Base-by-base conservation (phyloP, 2,113 vertebrate genomes). In the Eidolon helvum region DNA sequence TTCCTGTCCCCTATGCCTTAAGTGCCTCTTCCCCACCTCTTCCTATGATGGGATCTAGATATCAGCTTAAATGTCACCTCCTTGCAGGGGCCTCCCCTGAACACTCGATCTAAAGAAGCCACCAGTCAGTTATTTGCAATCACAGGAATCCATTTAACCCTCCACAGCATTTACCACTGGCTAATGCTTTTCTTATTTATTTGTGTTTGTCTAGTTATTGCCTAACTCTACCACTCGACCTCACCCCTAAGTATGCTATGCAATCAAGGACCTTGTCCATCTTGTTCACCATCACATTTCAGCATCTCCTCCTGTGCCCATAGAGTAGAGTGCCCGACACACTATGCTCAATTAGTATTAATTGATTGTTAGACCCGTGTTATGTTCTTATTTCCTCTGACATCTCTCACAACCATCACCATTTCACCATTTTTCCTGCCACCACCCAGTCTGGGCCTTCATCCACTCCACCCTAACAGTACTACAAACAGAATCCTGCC, bases 31-130 rank as follows among this genome's bases (percentile, higher is more conserved):
- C 45, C 53, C 45, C 26, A 68, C 61, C 68, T 94, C 79, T 50
- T 38, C 83, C 75, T 30, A n/a, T 0, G 53, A 55, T 59, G 26
- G 28, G 26, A 65, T 79, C 55, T 72, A 93, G 66, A 53, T 35
- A 78, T 63, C 33, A 24, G 72, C 33, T 97, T 75, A 45, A 95
- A 78, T 19, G 38, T 12, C 50, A 82, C 53, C 33, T 95, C 35
- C 38, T 61, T 61, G 45, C 59, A 90, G 59, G 86, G 53, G 45
- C 48, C 69, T 33, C 63, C 53, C 38, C n/a, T 35, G 45, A 72
- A n/a, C 35, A 28, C 22, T 24, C 9, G 15, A 11, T 16, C 71
- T 82, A 69, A 93, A 88, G 68, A 71, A 95, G 89, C 66, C 28
- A 63, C 16, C 48, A 14, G 33, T 8, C 40, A 38, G n/a, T 21